Percentiles rank a stretch among this genome's conserved stretches.
Evolutionary conservation across 2,113 vertebrate species (phyloP).

Genomic region (Xiphorhynchus elegans): DNA sequence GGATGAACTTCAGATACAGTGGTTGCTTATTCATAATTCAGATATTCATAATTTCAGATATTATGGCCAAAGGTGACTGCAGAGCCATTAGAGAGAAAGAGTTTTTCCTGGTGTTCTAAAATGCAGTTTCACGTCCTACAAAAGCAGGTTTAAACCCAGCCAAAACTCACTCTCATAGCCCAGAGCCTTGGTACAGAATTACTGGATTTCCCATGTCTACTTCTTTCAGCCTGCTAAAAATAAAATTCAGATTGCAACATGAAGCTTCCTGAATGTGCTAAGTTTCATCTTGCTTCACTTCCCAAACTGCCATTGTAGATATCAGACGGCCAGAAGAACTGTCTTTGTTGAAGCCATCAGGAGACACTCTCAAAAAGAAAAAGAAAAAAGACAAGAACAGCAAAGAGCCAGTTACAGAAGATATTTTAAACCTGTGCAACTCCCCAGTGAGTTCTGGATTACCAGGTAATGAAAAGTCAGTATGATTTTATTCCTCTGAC

Average conservation of each 20-base stretch:
- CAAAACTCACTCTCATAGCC: not conserved
- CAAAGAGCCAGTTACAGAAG: slow-evolving; percentile 78
- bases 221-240: slow-evolving; percentile 7
- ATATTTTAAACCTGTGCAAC: slow-evolving; percentile 85
- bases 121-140: not conserved
- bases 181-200: not conserved
- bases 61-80: not conserved
- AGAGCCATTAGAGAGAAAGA: not conserved
- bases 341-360: slow-evolving; percentile 86
- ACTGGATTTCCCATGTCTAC: not conserved
- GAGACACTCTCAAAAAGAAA: slow-evolving; percentile 89
- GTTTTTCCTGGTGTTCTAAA: not conserved
- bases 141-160: not conserved
- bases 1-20: not conserved
- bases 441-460: slow-evolving; percentile 76
- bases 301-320: slow-evolving; percentile 76
- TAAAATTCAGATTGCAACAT: not conserved
- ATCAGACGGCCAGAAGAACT: slow-evolving; percentile 93
- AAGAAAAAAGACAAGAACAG: slow-evolving; percentile 90
- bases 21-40: not conserved
- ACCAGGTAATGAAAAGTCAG: slow-evolving; percentile 75
- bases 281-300: slow-evolving; percentile 13
- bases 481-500: not conserved
- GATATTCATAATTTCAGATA: not conserved
- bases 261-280: not conserved